Conservation (phyloP, 2,113 vertebrate genomes). For the Myotis lucifugus region DNA sequence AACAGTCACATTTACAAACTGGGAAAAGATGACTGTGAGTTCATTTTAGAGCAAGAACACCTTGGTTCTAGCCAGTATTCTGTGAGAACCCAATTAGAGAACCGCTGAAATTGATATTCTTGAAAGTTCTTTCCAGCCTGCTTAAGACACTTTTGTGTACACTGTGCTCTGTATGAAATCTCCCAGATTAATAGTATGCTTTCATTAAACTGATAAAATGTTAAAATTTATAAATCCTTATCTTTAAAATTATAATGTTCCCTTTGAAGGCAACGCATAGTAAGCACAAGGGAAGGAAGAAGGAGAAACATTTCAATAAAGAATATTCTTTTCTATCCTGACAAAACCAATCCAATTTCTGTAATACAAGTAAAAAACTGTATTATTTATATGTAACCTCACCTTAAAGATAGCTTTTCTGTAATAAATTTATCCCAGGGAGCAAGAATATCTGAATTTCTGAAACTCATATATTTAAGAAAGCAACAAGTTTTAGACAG, state of each 20-base stretch:
- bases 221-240: background rate
- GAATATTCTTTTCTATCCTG: background rate
- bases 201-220: background rate
- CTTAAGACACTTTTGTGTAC: background rate
- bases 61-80: background rate
- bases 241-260: background rate
- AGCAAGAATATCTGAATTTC: background rate
- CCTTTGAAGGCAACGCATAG: background rate
- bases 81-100: background rate
- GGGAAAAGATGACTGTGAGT: background rate
- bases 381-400: background rate
- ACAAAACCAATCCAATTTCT: background rate
- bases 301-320: background rate
- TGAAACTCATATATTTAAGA: slow-evolving; percentile 12
- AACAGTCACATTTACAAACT: background rate
- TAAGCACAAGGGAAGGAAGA: background rate
- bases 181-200: background rate
- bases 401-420: background rate
- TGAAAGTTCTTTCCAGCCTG: background rate
- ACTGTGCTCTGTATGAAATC: background rate
- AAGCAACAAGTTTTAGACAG: background rate
- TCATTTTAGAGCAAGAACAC: background rate
- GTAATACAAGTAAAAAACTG: background rate
- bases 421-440: background rate
- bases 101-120: background rate